Evolutionary conservation across 2,797 vertebrate species (phyloP).

Genomic region (Poliocrania exsul): DNA sequence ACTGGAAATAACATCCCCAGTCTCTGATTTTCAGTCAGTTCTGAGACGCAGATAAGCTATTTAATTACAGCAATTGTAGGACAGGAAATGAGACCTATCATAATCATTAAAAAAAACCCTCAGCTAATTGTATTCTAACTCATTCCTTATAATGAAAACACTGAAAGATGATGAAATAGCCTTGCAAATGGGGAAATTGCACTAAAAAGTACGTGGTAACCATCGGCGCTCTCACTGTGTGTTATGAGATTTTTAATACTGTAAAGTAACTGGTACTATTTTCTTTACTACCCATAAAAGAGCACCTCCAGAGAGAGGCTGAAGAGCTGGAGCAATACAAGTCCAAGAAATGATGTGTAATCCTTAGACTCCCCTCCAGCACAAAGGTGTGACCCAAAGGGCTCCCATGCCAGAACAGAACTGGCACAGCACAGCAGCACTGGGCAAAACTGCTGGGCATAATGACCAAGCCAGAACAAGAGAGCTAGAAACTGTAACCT

Average conservation of each 20-base stretch:
- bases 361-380: neutral
- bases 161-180: neutral
- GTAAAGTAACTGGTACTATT: neutral
- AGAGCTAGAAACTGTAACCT: neutral
- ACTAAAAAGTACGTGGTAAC: neutral
- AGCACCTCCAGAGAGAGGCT: neutral
- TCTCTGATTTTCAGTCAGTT: slow-evolving; percentile 1
- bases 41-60: slow-evolving; percentile 6
- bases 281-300: neutral
- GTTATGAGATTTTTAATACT: neutral
- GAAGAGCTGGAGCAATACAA: neutral
- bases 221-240: neutral
- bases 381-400: neutral
- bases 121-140: neutral
- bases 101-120: neutral
- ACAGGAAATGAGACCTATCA: slow-evolving; percentile 24
- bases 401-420: neutral
- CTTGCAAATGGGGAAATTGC: neutral
- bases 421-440: neutral
- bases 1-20: neutral
- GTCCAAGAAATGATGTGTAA: neutral
- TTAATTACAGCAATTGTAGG: slow-evolving; percentile 31
- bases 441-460: neutral
- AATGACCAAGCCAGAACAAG: neutral
- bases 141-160: neutral